Percentiles rank a stretch among this genome's conserved stretches.
Evolutionary conservation across 1,140 invertebrate genomes (phyloP).

Genomic region (Lepidotrigona ventralis): DNA sequence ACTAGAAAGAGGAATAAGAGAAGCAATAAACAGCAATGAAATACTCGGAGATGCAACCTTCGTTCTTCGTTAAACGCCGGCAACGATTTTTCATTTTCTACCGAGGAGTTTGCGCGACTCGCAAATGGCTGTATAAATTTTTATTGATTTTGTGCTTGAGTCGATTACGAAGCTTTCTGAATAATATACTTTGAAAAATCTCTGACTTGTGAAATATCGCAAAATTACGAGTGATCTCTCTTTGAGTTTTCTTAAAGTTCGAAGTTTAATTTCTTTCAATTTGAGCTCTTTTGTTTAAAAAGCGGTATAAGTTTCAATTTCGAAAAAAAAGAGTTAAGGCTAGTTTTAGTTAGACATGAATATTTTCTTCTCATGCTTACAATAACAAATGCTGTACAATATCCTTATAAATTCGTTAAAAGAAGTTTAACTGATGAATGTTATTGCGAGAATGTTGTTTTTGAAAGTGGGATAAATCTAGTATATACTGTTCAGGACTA

Average conservation of each 20-base stretch:
- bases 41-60: neutral
- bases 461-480: too few relatives aligned
- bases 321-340: too few relatives aligned
- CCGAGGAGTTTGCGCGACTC: too few relatives aligned
- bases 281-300: neutral
- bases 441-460: too few relatives aligned
- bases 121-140: neutral
- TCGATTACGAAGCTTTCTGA: too few relatives aligned
- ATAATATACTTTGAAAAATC: neutral
- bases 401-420: too few relatives aligned
- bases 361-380: too few relatives aligned
- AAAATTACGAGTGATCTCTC: neutral
- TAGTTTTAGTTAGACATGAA: too few relatives aligned
- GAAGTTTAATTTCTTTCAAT: neutral
- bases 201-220: neutral
- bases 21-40: neutral
- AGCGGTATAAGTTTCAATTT: too few relatives aligned
- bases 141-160: neutral
- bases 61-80: neutral
- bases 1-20: neutral
- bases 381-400: too few relatives aligned
- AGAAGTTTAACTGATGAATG: too few relatives aligned
- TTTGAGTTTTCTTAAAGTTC: neutral
- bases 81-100: constrained; percentile 1
- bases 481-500: too few relatives aligned